These are phyloP conservation scores for Siniperca scherzeri DNA, from an alignment of 2,797 vertebrate genomes.

Conservation along the genomic window DNA sequence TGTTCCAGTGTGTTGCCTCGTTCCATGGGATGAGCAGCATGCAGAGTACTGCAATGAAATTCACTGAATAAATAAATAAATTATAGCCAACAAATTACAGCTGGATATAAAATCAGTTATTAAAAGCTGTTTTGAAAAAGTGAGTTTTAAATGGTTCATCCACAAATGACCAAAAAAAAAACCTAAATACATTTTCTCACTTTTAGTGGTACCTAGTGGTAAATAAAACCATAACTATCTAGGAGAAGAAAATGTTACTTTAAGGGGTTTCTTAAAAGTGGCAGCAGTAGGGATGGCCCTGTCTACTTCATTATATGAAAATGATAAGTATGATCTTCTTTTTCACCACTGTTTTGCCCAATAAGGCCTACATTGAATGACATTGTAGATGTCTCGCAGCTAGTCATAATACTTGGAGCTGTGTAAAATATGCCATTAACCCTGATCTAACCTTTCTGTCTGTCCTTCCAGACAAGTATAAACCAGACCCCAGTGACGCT, in stretches of 20 bases:
- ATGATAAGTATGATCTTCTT: not conserved
- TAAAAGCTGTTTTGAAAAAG: not conserved
- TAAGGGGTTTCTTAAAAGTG: not conserved
- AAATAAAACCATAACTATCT: not conserved
- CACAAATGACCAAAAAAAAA: no score
- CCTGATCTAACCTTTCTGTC: conserved; percentile 1
- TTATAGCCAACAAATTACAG: no score
- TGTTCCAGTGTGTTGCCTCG: not conserved
- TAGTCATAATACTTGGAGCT: not conserved
- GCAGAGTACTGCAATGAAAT: not conserved
- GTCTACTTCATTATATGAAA: not conserved
- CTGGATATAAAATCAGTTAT: no score
- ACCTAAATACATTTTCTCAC: no score
- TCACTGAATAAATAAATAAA: no score
- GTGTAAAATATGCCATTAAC: not conserved
- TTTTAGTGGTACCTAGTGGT: not conserved
- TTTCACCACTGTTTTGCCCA: not conserved
- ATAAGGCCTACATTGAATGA: not conserved
- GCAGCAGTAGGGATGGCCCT: not conserved
- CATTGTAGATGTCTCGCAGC: not conserved
- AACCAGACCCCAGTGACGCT: conserved; percentile 96
- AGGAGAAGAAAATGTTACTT: not conserved
- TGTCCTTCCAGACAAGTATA: conserved; percentile 89
- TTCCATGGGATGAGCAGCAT: not conserved
- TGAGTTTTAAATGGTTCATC: no score